A percentile compares a stretch with the other conserved stretches of the same genome.
These are phyloP conservation scores for Muschampia staudingeri DNA, from an alignment of 2,888 invertebrate species.

Conservation along the genomic window DNA sequence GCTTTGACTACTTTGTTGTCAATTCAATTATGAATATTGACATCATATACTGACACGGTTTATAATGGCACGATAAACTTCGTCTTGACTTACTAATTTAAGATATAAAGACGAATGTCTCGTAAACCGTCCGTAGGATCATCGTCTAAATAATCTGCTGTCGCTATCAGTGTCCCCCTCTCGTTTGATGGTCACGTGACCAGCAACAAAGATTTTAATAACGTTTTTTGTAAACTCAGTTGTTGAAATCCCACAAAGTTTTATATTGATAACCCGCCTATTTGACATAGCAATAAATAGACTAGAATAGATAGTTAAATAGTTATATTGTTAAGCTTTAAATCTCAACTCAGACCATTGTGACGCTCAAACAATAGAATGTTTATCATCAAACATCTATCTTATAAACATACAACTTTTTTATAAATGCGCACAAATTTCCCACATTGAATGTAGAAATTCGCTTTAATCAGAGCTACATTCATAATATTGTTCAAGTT, in stretches of 20 bases:
- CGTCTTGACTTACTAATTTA: constrained; percentile 58
- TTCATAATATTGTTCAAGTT: constrained; percentile 21
- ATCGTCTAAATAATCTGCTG: constrained; percentile 59
- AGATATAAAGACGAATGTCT: constrained; percentile 71
- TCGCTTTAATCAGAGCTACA: constrained; percentile 42
- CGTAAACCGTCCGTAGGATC: constrained; percentile 81
- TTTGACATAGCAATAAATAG: constrained; percentile 91
- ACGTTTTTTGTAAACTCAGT: constrained; percentile 72
- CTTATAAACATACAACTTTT: constrained; percentile 43
- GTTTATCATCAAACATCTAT: constrained; percentile 47
- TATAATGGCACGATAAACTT: constrained; percentile 59
- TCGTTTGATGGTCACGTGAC: constrained; percentile 31
- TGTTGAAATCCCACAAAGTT: constrained; percentile 82
- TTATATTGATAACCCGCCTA: constrained; percentile 90
- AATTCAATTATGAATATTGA: constrained; percentile 26
- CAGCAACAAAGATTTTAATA: constrained; percentile 43
- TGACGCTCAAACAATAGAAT: constrained; percentile 75
- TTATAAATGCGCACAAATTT: constrained; percentile 79
- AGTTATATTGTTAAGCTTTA: constrained; percentile 85
- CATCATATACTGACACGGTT: constrained; percentile 59
- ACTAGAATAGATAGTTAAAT: constrained; percentile 88
- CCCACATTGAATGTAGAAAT: constrained; percentile 39
- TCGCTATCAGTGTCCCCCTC: constrained; percentile 28
- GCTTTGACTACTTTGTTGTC: constrained; percentile 33
- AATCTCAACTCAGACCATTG: constrained; percentile 74